A percentile compares a stretch with the other conserved stretches of the same genome.
These are phyloP conservation scores for Hirtodrosophila cameraria DNA, from an alignment of 2,888 invertebrate species.

Conservation along the genomic window DNA sequence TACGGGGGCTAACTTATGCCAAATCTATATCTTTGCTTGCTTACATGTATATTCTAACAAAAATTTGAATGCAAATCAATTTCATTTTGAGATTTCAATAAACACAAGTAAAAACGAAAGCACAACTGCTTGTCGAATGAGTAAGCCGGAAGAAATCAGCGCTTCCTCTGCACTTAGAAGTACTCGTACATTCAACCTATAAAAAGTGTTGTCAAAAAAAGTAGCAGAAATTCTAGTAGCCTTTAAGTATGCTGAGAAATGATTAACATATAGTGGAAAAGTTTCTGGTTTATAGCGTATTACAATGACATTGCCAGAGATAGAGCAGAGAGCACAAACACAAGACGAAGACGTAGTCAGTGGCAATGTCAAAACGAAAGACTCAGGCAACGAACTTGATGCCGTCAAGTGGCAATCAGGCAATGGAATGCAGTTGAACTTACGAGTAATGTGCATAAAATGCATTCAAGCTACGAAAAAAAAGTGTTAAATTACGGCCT, in stretches of 20 bases:
- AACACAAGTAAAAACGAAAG: too few relatives aligned
- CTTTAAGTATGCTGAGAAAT: not conserved
- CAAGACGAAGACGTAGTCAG: slow-evolving; percentile 14
- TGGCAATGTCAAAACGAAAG: slow-evolving; percentile 58
- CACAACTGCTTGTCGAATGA: too few relatives aligned
- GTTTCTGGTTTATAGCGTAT: slow-evolving; percentile 33
- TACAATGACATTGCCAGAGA: slow-evolving; percentile 53
- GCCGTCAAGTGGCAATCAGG: slow-evolving; percentile 63
- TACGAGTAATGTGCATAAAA: slow-evolving; percentile 60
- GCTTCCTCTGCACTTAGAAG: too few relatives aligned
- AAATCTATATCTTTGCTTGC: too few relatives aligned
- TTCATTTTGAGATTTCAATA: too few relatives aligned
- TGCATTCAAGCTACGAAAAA: slow-evolving; percentile 61
- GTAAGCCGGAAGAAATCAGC: too few relatives aligned
- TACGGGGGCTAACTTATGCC: too few relatives aligned
- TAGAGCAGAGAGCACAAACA: not conserved
- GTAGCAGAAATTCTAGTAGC: not conserved
- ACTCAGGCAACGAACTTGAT: slow-evolving; percentile 68
- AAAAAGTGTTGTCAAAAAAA: not conserved
- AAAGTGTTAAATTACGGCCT: slow-evolving; percentile 72
- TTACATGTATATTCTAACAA: too few relatives aligned
- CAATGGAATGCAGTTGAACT: slow-evolving; percentile 68
- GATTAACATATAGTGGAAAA: slow-evolving; percentile 34
- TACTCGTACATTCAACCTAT: too few relatives aligned
- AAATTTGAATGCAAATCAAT: too few relatives aligned